phyloP scores from a whole-genome alignment of 2,797 vertebrate species.

The Acanthiza pusilla region DNA sequence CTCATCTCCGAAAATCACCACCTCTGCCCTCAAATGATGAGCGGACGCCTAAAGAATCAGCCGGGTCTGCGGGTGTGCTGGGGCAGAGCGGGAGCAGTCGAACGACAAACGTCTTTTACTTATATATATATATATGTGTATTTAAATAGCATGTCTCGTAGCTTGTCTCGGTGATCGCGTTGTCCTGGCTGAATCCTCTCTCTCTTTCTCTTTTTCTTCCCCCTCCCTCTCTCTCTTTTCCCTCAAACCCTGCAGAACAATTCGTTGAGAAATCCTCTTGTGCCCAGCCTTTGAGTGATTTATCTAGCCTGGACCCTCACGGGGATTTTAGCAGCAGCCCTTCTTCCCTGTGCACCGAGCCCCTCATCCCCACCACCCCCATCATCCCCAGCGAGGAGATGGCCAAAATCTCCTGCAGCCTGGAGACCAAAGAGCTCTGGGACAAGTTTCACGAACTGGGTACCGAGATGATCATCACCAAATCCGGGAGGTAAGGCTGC shows the following conservation, averaged over 20 bases:
- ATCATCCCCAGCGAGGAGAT: slow-evolving; percentile 94
- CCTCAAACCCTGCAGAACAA: slow-evolving; percentile 80
- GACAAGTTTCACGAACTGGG: slow-evolving; percentile 98
- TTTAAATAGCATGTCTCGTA: background rate
- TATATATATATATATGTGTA: too few relatives aligned
- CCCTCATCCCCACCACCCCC: slow-evolving; percentile 92
- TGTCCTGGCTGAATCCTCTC: background rate
- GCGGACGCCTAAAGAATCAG: background rate
- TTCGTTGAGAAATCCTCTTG: slow-evolving; percentile 97
- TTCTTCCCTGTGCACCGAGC: slow-evolving; percentile 85
- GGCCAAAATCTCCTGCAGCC: slow-evolving; percentile 93
- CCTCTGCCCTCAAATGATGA: background rate
- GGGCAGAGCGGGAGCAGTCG: too few relatives aligned
- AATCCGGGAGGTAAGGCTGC: slow-evolving; percentile 88
- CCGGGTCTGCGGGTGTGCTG: background rate
- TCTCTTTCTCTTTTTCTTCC: background rate
- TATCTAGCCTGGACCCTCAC: slow-evolving; percentile 83
- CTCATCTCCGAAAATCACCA: background rate
- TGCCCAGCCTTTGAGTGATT: slow-evolving; percentile 82
- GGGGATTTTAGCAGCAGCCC: slow-evolving; percentile 79
- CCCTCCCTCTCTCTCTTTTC: background rate
- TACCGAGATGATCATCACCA: slow-evolving; percentile 99
- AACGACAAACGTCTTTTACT: background rate
- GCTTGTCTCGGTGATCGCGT: background rate
- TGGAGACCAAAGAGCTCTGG: slow-evolving; percentile 98